Base-by-base conservation (phyloP, 2,113 vertebrate genomes). In the Kobus ellipsiprymnus region DNA sequence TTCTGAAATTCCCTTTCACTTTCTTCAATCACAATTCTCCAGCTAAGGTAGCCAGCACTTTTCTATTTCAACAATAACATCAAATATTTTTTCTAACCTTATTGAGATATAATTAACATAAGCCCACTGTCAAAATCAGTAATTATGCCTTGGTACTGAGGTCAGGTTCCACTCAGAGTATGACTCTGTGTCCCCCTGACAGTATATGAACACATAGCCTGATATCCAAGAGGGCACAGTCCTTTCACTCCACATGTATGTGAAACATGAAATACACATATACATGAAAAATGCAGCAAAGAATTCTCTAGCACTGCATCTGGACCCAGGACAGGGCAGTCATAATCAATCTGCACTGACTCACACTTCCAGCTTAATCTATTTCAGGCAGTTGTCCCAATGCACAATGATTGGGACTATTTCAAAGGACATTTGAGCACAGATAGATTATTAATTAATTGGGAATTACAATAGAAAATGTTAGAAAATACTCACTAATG, bases 1-100 rank as follows among this genome's bases (percentile, higher is more conserved):
- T 77, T 74, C n/a, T 78, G 27, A 94, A 94, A 80, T 90, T 95
- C 55, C 25, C 67, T 94, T 94, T 97, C 48, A 25, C 57, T 91
- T 95, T 96, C 90, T 84, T 46, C 84, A 80, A 48, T 57, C 48
- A 93, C 46, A 83, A 8, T 50, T 88, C 52, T 80, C 36, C n/a
- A 77, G n/a, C 36, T 33, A 62, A 89, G 1, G 15, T 27, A 92
- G 36, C 19, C 54, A 90, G 30, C 48, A 36, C 52, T 87, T 30
- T 81, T n/a, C 55, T 84, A 12, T 57, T 64, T 90, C 15, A 21
- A 77, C 8, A 78, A 78, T 85, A 52, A 36, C 83, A 83, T 62
- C 46, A 54, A 71, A 48, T 44, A 36, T 87, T 59, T n/a, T 10
- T 5, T 23, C 54, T 36, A 84, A 25, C 19, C 64, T 94, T 67